These are phyloP conservation scores for Lagodon rhomboides DNA, from an alignment of 2,797 vertebrate genomes.

Conservation along the genomic window DNA sequence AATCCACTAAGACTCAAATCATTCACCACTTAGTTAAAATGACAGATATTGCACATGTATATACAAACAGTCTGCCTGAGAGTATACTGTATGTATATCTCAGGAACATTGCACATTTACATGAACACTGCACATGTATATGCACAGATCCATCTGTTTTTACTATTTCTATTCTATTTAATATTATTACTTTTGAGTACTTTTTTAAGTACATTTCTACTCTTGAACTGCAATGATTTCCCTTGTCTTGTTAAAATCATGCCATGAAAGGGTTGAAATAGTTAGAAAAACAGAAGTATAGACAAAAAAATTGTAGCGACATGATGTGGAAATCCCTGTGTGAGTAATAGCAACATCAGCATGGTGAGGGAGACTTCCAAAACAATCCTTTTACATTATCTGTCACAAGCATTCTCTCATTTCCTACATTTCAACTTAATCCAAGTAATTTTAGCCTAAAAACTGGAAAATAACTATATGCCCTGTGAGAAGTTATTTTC, in stretches of 20 bases:
- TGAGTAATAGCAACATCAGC: not conserved
- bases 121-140: too few species aligned
- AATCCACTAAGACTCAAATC: too few species aligned
- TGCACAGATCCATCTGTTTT: too few species aligned
- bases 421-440: not conserved
- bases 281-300: not conserved
- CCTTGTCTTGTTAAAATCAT: not conserved
- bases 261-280: not conserved
- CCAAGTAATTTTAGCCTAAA: not conserved
- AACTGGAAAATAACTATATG: not conserved
- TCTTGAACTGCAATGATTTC: too few species aligned
- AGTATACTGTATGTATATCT: too few species aligned
- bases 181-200: too few species aligned
- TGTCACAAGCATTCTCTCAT: not conserved
- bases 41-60: too few species aligned
- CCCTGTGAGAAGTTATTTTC: not conserved
- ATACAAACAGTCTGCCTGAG: too few species aligned
- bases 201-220: too few species aligned
- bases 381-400: not conserved
- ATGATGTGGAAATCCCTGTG: not conserved
- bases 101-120: too few species aligned
- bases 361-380: not conserved
- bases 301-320: rapidly evolving
- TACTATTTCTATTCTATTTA: too few species aligned
- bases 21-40: too few species aligned